phyloP scores from a whole-genome alignment of 2,113 vertebrate species.

The Cyanistes caeruleus region DNA sequence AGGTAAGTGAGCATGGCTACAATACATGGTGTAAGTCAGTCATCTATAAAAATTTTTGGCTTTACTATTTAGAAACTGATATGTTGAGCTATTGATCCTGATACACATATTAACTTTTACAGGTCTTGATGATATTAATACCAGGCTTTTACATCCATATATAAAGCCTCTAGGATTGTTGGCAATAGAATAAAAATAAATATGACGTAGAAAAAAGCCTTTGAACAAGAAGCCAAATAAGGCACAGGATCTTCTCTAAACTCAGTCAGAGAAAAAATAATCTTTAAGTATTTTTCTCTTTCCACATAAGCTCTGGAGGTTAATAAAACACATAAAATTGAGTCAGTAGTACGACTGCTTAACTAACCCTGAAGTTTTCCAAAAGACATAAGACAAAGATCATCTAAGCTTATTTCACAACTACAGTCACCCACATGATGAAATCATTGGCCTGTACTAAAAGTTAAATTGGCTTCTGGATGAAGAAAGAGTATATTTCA shows the following conservation, averaged over 20 bases:
- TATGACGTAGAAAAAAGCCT: neutral
- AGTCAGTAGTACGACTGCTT: neutral
- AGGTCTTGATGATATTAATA: neutral
- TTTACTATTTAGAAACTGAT: neutral
- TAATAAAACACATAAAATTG: slow-evolving; percentile 29
- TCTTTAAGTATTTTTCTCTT: neutral
- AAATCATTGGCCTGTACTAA: slow-evolving; percentile 17
- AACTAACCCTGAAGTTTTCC: slow-evolving; percentile 37
- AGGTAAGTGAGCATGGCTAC: neutral
- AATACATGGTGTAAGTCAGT: neutral
- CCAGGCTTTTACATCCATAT: neutral
- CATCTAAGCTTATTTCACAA: slow-evolving; percentile 12
- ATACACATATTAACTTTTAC: neutral
- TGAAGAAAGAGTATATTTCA: slow-evolving; percentile 7
- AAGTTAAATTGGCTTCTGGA: slow-evolving; percentile 22
- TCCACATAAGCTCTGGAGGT: neutral
- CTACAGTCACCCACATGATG: neutral
- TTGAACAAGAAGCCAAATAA: neutral
- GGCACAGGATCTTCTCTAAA: neutral
- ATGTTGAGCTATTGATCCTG: neutral
- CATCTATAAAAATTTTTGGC: neutral
- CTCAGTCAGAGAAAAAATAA: neutral
- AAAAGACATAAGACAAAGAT: neutral
- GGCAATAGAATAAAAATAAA: neutral
- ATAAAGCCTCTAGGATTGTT: neutral